Conservation (phyloP, 2,797 vertebrate genomes). For the Natrix natrix region DNA sequence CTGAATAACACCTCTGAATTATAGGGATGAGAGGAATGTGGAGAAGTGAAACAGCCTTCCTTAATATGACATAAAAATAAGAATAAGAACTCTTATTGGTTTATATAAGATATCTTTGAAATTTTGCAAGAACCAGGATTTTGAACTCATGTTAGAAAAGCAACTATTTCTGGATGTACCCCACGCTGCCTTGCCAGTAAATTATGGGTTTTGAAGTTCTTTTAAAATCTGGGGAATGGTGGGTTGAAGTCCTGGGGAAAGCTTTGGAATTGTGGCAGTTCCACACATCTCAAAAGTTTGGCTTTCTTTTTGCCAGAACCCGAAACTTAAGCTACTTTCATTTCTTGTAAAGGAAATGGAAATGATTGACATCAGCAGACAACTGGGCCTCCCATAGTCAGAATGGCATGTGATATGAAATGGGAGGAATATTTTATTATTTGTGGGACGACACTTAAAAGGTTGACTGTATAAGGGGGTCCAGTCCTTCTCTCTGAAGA, state of each 20-base stretch:
- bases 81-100: neutral
- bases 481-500: neutral
- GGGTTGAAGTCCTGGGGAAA: neutral
- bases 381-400: neutral
- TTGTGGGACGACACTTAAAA: neutral
- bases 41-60: neutral
- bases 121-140: neutral
- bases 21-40: neutral
- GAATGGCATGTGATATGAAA: neutral
- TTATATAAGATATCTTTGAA: neutral
- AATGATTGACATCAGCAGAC: neutral
- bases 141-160: neutral
- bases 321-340: neutral
- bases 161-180: neutral
- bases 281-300: neutral
- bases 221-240: neutral
- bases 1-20: too few species aligned
- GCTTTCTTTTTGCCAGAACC: neutral
- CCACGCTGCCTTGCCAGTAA: neutral
- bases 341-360: neutral
- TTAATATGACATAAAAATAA: neutral
- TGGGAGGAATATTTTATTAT: neutral
- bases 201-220: neutral
- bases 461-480: neutral
- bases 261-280: neutral